A percentile compares a stretch with the other conserved stretches of the same genome.
phyloP scores from a whole-genome alignment of 2,797 vertebrate species.

The Sebastes minor region DNA sequence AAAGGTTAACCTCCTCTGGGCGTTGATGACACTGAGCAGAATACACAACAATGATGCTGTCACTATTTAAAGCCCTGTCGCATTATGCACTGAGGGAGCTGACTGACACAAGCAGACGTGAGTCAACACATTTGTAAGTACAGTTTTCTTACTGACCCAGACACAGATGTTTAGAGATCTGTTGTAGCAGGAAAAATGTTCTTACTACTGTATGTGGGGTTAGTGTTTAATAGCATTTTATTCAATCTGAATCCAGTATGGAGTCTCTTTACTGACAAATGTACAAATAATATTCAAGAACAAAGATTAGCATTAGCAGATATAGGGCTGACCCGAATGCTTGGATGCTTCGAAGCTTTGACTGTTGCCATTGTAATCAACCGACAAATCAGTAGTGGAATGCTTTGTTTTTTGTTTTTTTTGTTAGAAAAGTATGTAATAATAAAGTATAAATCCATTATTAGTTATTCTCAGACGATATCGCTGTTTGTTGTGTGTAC shows the following conservation, averaged over 20 bases:
- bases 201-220: background rate
- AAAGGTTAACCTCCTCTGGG: conserved; percentile 57
- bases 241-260: background rate
- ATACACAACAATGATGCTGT: conserved; percentile 28
- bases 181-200: background rate
- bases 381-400: no score
- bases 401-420: no score
- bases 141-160: background rate
- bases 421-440: no score
- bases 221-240: background rate
- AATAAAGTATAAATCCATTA: no score
- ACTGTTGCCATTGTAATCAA: no score
- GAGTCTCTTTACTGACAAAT: background rate
- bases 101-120: conserved; percentile 4
- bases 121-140: conserved; percentile 1
- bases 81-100: background rate
- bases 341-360: no score
- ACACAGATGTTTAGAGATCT: background rate
- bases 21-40: conserved; percentile 45
- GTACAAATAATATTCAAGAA: background rate
- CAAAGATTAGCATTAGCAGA: background rate
- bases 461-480: no score
- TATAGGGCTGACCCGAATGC: background rate
- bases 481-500: no score
- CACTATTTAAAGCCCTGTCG: conserved; percentile 39